Conservation (phyloP, 2,888 invertebrate genomes). For the Apotomis turbidana region DNA sequence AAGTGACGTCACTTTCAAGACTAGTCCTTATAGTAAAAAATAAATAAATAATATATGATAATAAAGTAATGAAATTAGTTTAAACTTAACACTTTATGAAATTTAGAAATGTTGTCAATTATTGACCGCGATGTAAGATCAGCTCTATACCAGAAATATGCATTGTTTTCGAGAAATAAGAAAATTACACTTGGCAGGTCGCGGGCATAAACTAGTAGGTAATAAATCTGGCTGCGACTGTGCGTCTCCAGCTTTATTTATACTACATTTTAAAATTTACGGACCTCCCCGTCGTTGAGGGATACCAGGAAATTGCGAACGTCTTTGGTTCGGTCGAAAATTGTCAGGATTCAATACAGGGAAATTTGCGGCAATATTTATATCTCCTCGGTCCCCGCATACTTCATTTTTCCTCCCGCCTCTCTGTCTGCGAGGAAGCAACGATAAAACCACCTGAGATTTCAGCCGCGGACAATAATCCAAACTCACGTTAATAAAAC, state of each 20-base stretch:
- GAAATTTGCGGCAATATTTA: slow-evolving; percentile 39
- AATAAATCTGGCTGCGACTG: slow-evolving; percentile 7
- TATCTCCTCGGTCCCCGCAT: slow-evolving; percentile 34
- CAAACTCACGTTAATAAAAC: slow-evolving; percentile 32
- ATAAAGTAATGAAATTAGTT: no score
- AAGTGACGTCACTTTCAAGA: no score
- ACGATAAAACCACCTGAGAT: slow-evolving; percentile 39
- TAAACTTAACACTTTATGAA: no score
- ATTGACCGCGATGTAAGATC: no score
- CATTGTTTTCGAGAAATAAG: no score
- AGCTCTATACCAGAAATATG: no score
- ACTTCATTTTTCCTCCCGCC: slow-evolving; percentile 37
- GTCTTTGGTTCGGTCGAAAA: slow-evolving; percentile 38
- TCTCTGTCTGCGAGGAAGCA: slow-evolving; percentile 11
- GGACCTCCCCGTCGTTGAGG: slow-evolving; percentile 8
- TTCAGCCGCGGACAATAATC: slow-evolving; percentile 23
- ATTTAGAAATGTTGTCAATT: no score
- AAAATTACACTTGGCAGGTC: no score
- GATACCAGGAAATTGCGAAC: slow-evolving; percentile 41
- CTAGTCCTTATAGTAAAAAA: no score
- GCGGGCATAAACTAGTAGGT: not conserved
- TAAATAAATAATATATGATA: no score
- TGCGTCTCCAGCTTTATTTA: not conserved
- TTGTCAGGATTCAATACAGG: slow-evolving; percentile 40
- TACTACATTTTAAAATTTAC: slow-evolving; percentile 23